Evolutionary conservation across 2,113 vertebrate genomes (phyloP), one percentile per base, ranked within the genome.

Genomic region (Microcebus jonahi): DNA sequence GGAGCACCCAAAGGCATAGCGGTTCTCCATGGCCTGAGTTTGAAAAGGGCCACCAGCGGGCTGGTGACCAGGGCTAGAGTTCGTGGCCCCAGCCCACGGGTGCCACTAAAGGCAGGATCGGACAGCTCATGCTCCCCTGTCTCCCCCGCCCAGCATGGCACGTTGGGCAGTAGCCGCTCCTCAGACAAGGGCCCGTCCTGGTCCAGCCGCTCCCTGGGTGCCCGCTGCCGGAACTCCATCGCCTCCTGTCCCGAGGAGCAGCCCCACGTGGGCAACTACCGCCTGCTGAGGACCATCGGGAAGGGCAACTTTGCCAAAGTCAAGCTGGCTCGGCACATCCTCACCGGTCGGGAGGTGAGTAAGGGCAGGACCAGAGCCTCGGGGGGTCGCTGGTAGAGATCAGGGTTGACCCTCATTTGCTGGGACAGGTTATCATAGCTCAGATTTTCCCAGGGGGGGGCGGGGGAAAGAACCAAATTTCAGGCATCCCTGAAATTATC

Each of bases 301-400:
- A 99, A 99, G 97, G 99, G 99, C 79, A 99, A 99, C 98, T 99
- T 99, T 0, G 99, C 99, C 98, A 99, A 99, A 97, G 99, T 99
- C 95, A 99, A 99, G 96, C 98, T 99, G 98, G 99, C 99, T 0
- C 98, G 99, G 48, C 99, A 99, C 98, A 99, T 99, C 91, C 98
- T 99, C 90, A 99, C 99, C 0, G 99, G 99, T 96, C 98, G 98
- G 95, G 99, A 99, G 99, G 99, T 99, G 97, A 98, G 97, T 57
- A 97, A 0, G 73, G 95, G 8, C 6, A 0, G 3, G 11, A 2
- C 25, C 7, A 0, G 25, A 0, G 12, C 21, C 15, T 4, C 2
- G 14, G 0, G 0, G 0, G 65, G 36, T 25, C 13, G 36, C 13
- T 6, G 80, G 48, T 15, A 17, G 11, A 7, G 13, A 14, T 21